Conservation (phyloP, 2,113 vertebrate genomes). For the Merops nubicus region DNA sequence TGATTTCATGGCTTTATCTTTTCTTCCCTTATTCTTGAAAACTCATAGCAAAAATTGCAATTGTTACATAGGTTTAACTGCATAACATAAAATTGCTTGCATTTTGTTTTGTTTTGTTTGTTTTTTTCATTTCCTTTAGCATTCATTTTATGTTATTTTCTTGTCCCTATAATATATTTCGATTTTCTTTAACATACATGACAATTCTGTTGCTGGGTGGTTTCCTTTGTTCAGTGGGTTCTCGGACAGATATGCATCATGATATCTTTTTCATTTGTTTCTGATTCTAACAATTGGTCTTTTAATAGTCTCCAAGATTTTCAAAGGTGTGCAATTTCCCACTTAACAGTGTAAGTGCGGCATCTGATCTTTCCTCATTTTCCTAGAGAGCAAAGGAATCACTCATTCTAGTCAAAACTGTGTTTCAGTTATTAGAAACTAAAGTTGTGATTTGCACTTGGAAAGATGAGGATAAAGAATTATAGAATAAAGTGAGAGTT, state of each 20-base stretch:
- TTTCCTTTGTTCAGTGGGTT: background rate
- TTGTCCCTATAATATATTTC: background rate
- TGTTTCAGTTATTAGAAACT: constrained; percentile 10
- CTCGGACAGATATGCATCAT: background rate
- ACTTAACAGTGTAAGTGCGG: background rate
- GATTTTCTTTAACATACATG: background rate
- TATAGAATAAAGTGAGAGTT: constrained; percentile 17
- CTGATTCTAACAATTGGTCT: background rate
- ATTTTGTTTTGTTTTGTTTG: background rate
- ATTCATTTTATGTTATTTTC: background rate
- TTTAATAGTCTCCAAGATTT: constrained; percentile 25
- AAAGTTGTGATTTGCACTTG: background rate
- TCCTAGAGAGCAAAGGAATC: constrained; percentile 16
- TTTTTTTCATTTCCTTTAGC: background rate
- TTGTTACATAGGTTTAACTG: background rate
- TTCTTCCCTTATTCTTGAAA: background rate
- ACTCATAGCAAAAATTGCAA: background rate
- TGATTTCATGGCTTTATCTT: background rate
- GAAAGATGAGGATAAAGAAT: background rate
- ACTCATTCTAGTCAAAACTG: background rate
- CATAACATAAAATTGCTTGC: background rate
- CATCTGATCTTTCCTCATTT: background rate
- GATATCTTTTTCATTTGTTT: background rate
- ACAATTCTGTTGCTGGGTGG: background rate
- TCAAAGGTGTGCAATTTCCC: background rate